Evolutionary conservation across 2,888 invertebrate species (phyloP).

Genomic region (Cryptocephalus primarius): DNA sequence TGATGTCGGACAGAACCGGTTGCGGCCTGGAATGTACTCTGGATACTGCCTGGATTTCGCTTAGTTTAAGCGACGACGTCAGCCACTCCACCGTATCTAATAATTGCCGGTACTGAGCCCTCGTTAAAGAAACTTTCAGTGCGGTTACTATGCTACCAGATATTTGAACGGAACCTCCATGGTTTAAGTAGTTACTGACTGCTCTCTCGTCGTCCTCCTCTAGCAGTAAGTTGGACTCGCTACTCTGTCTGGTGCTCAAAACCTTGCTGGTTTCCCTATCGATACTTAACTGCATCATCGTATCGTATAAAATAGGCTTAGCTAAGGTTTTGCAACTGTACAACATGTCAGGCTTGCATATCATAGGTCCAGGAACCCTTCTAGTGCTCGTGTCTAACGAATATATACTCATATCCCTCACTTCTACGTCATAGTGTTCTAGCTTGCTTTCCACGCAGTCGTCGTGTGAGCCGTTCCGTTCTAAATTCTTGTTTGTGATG

Average conservation of each 20-base stretch:
- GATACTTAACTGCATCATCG: slow-evolving; percentile 58
- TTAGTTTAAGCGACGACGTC: slow-evolving; percentile 28
- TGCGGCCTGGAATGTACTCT: slow-evolving; percentile 16
- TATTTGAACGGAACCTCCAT: slow-evolving; percentile 39
- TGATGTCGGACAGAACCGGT: slow-evolving; percentile 30
- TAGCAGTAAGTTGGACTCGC: slow-evolving; percentile 27
- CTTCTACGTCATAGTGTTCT: slow-evolving; percentile 54
- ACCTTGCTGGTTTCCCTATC: slow-evolving; percentile 20
- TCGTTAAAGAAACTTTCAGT: slow-evolving; percentile 73
- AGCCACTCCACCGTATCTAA: slow-evolving; percentile 53
- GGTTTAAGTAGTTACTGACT: slow-evolving; percentile 7
- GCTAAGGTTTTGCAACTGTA: slow-evolving; percentile 66
- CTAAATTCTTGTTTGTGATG: slow-evolving; percentile 32
- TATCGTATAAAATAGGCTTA: slow-evolving; percentile 84
- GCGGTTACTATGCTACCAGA: slow-evolving; percentile 72
- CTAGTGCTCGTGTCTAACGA: slow-evolving; percentile 54
- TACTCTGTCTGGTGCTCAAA: slow-evolving; percentile 19
- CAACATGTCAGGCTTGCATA: slow-evolving; percentile 47
- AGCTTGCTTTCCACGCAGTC: slow-evolving; percentile 22
- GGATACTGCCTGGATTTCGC: slow-evolving; percentile 28
- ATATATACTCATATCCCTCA: slow-evolving; percentile 80
- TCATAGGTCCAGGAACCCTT: slow-evolving; percentile 31
- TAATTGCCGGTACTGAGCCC: slow-evolving; percentile 83
- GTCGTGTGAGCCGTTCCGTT: slow-evolving; percentile 12
- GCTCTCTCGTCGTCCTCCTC: slow-evolving; percentile 23